A percentile compares a stretch with the other conserved stretches of the same genome.
Evolutionary conservation across 2,888 invertebrate species (phyloP).

Genomic region (Bembecia ichneumoniformis): DNA sequence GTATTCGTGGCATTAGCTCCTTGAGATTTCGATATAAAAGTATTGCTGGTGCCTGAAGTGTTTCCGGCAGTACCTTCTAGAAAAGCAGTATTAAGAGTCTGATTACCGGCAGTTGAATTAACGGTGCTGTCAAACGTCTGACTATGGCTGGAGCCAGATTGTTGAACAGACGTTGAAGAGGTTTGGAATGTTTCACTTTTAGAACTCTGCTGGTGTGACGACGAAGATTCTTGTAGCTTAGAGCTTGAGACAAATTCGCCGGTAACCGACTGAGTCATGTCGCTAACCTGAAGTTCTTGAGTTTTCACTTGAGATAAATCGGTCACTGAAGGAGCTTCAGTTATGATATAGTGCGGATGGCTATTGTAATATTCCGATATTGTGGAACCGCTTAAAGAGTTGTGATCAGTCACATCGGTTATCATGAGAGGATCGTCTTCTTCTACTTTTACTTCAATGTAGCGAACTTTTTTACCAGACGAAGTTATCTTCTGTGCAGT

Average conservation of each 20-base stretch:
- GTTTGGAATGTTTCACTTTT: constrained; percentile 57
- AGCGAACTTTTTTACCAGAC: constrained; percentile 64
- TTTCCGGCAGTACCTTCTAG: constrained; percentile 39
- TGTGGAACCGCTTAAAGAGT: constrained; percentile 60
- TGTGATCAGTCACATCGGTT: constrained; percentile 62
- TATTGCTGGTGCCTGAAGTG: constrained; percentile 27
- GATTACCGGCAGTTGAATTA: constrained; percentile 46
- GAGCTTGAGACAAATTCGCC: constrained; percentile 61
- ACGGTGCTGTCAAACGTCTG: constrained; percentile 51
- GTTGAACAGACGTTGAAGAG: constrained; percentile 53
- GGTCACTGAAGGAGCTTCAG: constrained; percentile 62
- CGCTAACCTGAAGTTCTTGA: constrained; percentile 49
- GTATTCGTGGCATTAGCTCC: constrained; percentile 50
- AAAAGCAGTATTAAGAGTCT: constrained; percentile 59
- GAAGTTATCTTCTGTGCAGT: constrained; percentile 57
- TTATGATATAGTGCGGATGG: constrained; percentile 68
- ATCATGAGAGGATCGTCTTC: constrained; percentile 70
- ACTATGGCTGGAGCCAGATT: constrained; percentile 48
- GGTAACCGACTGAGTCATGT: constrained; percentile 55
- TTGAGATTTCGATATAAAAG: constrained; percentile 39
- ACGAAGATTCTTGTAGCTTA: constrained; percentile 46
- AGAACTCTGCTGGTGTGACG: constrained; percentile 54
- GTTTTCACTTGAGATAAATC: constrained; percentile 59
- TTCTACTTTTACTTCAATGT: constrained; percentile 69
- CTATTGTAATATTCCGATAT: constrained; percentile 66